phyloP scores from a whole-genome alignment of 1,140 invertebrate species.

The Orchestia grillus region DNA sequence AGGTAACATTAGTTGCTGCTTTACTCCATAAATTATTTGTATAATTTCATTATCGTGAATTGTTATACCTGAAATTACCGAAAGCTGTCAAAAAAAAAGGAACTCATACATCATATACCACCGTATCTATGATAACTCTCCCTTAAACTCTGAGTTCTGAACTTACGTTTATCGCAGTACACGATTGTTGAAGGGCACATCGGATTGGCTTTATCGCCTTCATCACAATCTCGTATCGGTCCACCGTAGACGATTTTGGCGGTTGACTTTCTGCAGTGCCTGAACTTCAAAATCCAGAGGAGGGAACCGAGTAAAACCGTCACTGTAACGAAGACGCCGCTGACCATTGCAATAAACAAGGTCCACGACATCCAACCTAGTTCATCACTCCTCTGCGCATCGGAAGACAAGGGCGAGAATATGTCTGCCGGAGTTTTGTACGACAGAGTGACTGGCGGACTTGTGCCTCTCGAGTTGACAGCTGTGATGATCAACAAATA shows the following conservation, averaged over 20 bases:
- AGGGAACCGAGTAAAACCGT: slow-evolving; percentile 56
- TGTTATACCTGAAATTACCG: not conserved
- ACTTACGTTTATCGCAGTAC: slow-evolving; percentile 53
- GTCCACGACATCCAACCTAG: slow-evolving; percentile 58
- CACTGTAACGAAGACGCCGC: slow-evolving; percentile 59
- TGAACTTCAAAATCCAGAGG: slow-evolving; percentile 51
- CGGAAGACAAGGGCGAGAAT: slow-evolving; percentile 57
- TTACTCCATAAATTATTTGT: not conserved
- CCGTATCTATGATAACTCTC: no score
- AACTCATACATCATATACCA: no score
- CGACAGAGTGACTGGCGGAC: slow-evolving; percentile 62
- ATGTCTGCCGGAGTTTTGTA: slow-evolving; percentile 60
- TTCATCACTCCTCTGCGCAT: slow-evolving; percentile 59
- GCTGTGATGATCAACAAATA: slow-evolving; percentile 65
- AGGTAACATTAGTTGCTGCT: no score
- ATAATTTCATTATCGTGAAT: not conserved
- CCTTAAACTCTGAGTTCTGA: not conserved
- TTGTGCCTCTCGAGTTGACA: slow-evolving; percentile 62
- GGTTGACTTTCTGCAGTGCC: slow-evolving; percentile 40
- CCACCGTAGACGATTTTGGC: slow-evolving; percentile 61
- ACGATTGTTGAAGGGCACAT: slow-evolving; percentile 40
- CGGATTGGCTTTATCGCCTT: slow-evolving; percentile 58
- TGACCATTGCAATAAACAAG: slow-evolving; percentile 60
- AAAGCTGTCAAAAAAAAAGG: not conserved
- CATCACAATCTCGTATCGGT: slow-evolving; percentile 52